Evolutionary conservation across 2,888 invertebrate species (phyloP), one percentile per base, ranked within the genome.

Genomic region (Dione vanillae): DNA sequence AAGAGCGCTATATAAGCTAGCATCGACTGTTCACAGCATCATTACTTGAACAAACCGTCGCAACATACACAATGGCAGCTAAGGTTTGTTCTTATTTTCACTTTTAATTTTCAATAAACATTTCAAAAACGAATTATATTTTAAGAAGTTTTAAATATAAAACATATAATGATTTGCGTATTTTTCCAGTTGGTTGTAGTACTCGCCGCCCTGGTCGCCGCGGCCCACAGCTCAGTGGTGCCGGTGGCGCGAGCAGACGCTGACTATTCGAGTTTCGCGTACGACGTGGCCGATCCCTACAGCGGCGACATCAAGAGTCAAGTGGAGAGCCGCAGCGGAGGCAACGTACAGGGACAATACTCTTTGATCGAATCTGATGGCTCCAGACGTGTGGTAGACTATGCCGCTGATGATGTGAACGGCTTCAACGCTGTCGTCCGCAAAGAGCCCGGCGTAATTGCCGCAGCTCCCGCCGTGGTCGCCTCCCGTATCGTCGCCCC

Each of bases 251-350:
- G 52, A 70, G 64, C 66, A 65, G 85, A 84, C 85, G 80, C 88
- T 85, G 87, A 89, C 82, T 90, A 89, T 86, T 85, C 81, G 79
- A 91, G 90, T 85, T 92, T 91, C 87, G 89, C 92, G 8, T 92
- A 92, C 78, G 91, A 91, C 54, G 92, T 92, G 67, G 84, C 90
- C 43, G 92, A 92, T 84, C 92, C 92, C 40, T 88, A 92, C 85
- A 92, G 92, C 81, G 92, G 92, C 51, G 92, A 92, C 77, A 90
- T 91, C 75, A 92, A 92, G 87, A 89, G 88, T 86, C 95, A 95
- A 86, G 94, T 94, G 75, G 95, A 95, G 89, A 94, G 94, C 71
- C 94, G 95, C 72, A 88, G 91, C 75, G 95, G 95, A n/a, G 95
- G 95, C 86, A 93, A 93, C 77, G 95, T 95, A 56, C 94, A 94